Conservation (phyloP, 2,888 invertebrate genomes). For the Tetheella fluctuosa region DNA sequence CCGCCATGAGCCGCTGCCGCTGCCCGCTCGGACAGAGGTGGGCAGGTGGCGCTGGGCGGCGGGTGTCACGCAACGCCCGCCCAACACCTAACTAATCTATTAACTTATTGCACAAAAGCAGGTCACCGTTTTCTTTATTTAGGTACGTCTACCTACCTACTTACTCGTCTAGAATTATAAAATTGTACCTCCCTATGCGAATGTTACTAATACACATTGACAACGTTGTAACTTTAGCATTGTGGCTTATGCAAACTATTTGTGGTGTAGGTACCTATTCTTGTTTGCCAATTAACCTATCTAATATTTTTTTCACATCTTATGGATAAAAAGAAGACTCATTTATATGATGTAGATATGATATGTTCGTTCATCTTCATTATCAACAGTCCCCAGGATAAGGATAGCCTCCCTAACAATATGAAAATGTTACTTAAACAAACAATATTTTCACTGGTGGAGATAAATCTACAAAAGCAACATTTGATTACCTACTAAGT, state of each 20-base stretch:
- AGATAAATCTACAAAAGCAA: not conserved
- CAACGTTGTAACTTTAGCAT: slow-evolving; percentile 21
- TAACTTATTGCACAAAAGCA: slow-evolving; percentile 65
- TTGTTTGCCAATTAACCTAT: not conserved
- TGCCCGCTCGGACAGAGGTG: slow-evolving; percentile 27
- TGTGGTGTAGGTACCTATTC: not conserved
- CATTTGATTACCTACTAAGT: not conserved
- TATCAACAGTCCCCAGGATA: not conserved
- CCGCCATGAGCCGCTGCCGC: slow-evolving; percentile 54
- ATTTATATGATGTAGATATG: not conserved
- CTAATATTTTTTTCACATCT: not conserved
- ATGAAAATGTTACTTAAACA: not conserved
- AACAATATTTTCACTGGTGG: not conserved
- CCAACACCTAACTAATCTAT: slow-evolving; percentile 70
- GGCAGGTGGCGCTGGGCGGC: slow-evolving; percentile 62
- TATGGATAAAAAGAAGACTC: not conserved
- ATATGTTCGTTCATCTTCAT: not conserved
- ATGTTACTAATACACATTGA: slow-evolving; percentile 33
- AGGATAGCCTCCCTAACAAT: not conserved
- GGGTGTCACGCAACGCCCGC: slow-evolving; percentile 51
- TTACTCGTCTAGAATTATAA: too few species aligned
- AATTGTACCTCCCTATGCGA: too few species aligned
- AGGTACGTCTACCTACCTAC: not conserved
- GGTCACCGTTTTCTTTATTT: slow-evolving; percentile 65
- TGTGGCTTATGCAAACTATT: not conserved